These are phyloP conservation scores for Pteronura brasiliensis DNA, from an alignment of 2,113 vertebrate genomes.

Conservation along the genomic window DNA sequence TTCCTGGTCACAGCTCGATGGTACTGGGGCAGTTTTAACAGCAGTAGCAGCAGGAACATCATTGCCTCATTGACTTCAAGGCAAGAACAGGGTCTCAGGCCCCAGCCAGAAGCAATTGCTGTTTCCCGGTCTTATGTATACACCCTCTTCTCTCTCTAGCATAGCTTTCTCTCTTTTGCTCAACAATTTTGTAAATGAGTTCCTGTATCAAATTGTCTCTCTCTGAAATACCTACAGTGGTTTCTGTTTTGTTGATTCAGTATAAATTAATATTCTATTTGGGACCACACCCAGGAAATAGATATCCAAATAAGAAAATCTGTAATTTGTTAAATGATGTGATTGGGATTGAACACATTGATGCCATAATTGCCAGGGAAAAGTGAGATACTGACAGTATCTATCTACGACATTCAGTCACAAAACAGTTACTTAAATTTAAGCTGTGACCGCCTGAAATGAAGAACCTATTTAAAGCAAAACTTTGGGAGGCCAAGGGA, in stretches of 20 bases:
- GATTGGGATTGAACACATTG: accelerated
- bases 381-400: neutral
- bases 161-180: neutral
- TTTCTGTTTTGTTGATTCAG: neutral
- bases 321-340: neutral
- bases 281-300: neutral
- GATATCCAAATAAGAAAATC: too few relatives aligned
- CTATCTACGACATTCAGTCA: neutral
- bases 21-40: accelerated
- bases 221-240: neutral
- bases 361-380: neutral
- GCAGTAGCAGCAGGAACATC: neutral
- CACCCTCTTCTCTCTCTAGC: neutral
- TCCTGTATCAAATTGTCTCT: neutral
- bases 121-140: too few relatives aligned
- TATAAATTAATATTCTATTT: neutral
- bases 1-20: neutral
- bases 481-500: neutral
- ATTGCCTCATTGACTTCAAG: neutral
- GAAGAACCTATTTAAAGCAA: neutral
- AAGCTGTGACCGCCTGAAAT: neutral
- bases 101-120: neutral
- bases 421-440: neutral
- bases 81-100: neutral
- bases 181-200: neutral